Base-by-base conservation (phyloP, 2,888 invertebrate genomes). In the Drosophila siamana region DNA sequence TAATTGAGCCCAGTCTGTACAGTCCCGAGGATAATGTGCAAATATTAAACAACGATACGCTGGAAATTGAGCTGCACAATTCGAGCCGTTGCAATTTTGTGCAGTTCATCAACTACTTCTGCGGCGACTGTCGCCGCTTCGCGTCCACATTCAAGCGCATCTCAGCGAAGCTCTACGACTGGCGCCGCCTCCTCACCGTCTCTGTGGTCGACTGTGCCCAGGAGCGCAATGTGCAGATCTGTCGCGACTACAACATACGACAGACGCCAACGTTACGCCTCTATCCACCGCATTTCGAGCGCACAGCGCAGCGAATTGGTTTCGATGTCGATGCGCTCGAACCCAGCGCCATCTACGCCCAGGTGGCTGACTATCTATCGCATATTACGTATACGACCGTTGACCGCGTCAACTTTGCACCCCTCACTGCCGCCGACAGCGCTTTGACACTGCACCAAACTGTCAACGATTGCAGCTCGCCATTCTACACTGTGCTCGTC, bases 51-150 rank as follows among this genome's bases (percentile, higher is more conserved):
- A 71, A 47, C 28, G 43, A 46, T 1, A 67, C 66, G 1, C 38
- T 75, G 6, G 57, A 69, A 6, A 9, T 6, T 4, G 16, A 43
- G 4, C 63, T 81, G 0, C 0, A 4, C 15, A 15, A n/a, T 1
- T 48, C 73, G 5, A 28, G 16, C 26, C 54, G 30, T 2, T 64
- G 61, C 36, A 67, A 68, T 5, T 54, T 81, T 24, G 82, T 98
- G 13, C 97, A 98, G 91, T 98, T 98, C 93, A 98, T 98, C 91
- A 98, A 97, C 91, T 96, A 96, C 90, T 98, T 97, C 95, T 99
- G 98, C 92, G 98, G 98, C 7, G 97, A 97, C 90, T 99, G 98
- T 90, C 95, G 96, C 82, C 93, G 95, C 41, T 98, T 97, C 92
- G 96, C 97, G 0, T 97, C 97, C 0, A 94, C 48, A 0, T 81